phyloP scores from a whole-genome alignment of 2,113 vertebrate species.

The Pleuronectes platessa region DNA sequence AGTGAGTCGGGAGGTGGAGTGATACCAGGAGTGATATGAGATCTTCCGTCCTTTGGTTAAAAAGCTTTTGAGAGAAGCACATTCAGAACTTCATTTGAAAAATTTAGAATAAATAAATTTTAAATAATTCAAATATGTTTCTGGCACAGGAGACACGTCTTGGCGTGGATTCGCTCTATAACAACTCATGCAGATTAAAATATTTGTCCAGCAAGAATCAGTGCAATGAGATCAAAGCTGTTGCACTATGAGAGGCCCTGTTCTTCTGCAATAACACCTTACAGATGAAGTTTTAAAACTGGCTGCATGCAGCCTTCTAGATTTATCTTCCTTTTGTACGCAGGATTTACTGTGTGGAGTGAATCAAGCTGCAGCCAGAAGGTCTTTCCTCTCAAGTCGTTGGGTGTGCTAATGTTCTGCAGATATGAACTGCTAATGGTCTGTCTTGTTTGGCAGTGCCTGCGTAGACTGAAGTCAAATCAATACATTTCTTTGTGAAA shows the following conservation, averaged over 20 bases:
- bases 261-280: constrained; percentile 22
- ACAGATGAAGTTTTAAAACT: constrained; percentile 41
- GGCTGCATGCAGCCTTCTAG: background rate
- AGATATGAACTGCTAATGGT: background rate
- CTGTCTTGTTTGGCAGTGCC: background rate
- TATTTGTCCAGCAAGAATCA: background rate
- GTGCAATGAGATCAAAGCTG: constrained; percentile 37
- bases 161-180: background rate
- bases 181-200: background rate
- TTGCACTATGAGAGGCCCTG: background rate
- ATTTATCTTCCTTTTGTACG: constrained; percentile 15
- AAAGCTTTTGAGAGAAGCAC: background rate
- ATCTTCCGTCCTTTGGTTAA: background rate
- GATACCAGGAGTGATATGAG: background rate
- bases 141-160: too few relatives aligned
- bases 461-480: background rate
- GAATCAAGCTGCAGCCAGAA: constrained; percentile 10
- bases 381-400: constrained; percentile 5
- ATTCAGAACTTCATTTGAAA: background rate
- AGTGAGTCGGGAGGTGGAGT: background rate
- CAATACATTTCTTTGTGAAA: background rate
- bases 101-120: background rate
- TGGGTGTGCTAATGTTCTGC: background rate
- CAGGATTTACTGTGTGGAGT: constrained; percentile 7
- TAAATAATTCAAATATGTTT: background rate